Conservation (phyloP, 2,113 vertebrate genomes). For the Halcyon malimbica region DNA sequence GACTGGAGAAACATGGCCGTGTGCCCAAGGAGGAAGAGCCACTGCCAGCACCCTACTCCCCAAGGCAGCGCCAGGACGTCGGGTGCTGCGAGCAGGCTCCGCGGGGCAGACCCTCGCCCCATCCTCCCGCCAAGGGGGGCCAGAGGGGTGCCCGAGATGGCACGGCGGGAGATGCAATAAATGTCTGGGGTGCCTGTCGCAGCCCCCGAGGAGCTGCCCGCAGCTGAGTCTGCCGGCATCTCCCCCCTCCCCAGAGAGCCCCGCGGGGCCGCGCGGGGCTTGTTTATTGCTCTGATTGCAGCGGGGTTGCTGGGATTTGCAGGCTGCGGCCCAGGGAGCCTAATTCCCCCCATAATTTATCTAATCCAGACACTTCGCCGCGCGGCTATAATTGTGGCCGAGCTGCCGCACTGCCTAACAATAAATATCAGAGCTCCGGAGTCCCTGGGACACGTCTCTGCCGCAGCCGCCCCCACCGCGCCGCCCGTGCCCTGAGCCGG, state of each 20-base stretch:
- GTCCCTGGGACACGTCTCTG: slow-evolving; percentile 51
- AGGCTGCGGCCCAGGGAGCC: slow-evolving; percentile 45
- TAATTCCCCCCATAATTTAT: slow-evolving; percentile 58
- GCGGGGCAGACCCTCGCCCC: rapidly evolving
- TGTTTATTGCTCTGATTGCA: slow-evolving; percentile 33
- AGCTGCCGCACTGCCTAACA: slow-evolving; percentile 65
- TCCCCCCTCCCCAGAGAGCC: neutral
- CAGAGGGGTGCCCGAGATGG: rapidly evolving
- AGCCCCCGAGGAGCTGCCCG: neutral
- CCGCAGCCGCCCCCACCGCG: slow-evolving; percentile 52
- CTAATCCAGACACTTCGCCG: slow-evolving; percentile 33
- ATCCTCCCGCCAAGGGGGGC: rapidly evolving
- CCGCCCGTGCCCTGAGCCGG: slow-evolving; percentile 22
- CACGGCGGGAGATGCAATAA: neutral
- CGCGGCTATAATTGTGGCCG: neutral
- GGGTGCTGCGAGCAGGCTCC: neutral
- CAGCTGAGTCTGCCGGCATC: neutral
- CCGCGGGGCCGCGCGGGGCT: neutral
- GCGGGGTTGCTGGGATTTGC: slow-evolving; percentile 47
- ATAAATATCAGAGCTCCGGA: slow-evolving; percentile 60
- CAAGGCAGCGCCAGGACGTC: rapidly evolving
- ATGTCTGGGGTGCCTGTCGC: neutral
- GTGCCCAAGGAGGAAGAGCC: neutral
- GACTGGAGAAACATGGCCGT: rapidly evolving
- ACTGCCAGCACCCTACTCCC: neutral